Evolutionary conservation across 2,888 invertebrate genomes (phyloP).

Genomic region (Oxytorus armatus): DNA sequence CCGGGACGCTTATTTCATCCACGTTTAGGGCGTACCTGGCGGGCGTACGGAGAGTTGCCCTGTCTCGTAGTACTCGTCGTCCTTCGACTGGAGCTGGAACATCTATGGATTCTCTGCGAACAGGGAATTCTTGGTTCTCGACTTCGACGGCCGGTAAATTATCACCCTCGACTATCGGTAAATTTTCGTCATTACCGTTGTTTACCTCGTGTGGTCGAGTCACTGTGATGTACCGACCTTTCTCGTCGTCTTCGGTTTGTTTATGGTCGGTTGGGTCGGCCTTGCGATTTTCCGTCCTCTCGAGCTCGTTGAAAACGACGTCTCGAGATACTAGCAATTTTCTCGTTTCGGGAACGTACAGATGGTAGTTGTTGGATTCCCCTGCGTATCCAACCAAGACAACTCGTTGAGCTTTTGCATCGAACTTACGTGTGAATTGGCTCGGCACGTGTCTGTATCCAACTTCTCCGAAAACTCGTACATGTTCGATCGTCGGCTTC

Average conservation of each 20-base stretch:
- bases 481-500: not conserved
- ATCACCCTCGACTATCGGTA: not conserved
- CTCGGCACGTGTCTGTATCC: not conserved
- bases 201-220: too few relatives aligned
- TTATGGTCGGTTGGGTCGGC: too few relatives aligned
- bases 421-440: conserved; percentile 2
- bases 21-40: not conserved
- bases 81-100: not conserved
- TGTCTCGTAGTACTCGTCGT: not conserved
- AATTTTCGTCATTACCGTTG: not conserved
- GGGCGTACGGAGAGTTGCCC: not conserved
- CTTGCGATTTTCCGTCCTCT: too few relatives aligned
- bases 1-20: not conserved
- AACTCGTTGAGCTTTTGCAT: not conserved
- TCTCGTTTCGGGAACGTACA: conserved; percentile 9
- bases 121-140: not conserved
- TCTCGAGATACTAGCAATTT: conserved; percentile 8
- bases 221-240: too few relatives aligned
- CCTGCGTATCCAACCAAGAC: conserved; percentile 2
- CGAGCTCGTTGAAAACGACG: conserved; percentile 3
- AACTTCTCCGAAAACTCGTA: not conserved
- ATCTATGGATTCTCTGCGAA: not conserved
- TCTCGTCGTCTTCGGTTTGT: too few relatives aligned
- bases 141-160: not conserved
- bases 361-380: conserved; percentile 9